Base-by-base conservation (phyloP, 2,113 vertebrate genomes). In the Galemys pyrenaicus region DNA sequence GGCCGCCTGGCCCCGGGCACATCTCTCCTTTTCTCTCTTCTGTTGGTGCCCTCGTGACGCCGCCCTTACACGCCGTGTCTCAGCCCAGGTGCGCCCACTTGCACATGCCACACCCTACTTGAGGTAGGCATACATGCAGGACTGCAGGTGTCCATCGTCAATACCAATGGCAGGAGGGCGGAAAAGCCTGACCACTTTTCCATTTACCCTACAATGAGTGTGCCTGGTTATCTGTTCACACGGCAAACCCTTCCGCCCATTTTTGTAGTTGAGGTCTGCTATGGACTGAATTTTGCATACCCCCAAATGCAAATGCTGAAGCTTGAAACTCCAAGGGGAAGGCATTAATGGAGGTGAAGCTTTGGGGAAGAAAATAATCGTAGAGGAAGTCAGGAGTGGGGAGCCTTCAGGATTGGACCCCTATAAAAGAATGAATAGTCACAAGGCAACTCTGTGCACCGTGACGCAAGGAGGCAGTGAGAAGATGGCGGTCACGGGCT, bases 211-310 rank as follows among this genome's bases (percentile, higher is more conserved):
- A n/a, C n/a, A n/a, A n/a, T n/a, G n/a, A 39, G 32, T 6, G 24
- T 2, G 0, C 41, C 67, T 15, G n/a, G 17, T 7, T 4, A 30
- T 46, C 49, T 35, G 65, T 41, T 65, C 39, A 2, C 0, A 22
- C 6, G 62, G 22, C 35, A 67, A 64, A 16, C 15, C 51, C 35
- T 35, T 74, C n/a, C 58, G 26, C 68, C 41, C 5, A 2, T 16
- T 35, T 1, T 11, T 6, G 7, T 11, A 7, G 4, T 1, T 41
- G 7, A 60, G 13, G 20, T 75, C n/a, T 51, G 41, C 24, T 51
- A 39, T 0, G 54, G n/a, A 39, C 32, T 58, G 6, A 67, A 46
- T 46, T 30, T 17, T 75, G 60, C 19, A 54, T n/a, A n/a, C 8
- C 51, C 49, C 15, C 15, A 19, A 37, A 51, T 41, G 44, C n/a